Evolutionary conservation across 2,888 invertebrate species (phyloP), one percentile per base, ranked within the genome.

Genomic region (Cerastoderma edule): DNA sequence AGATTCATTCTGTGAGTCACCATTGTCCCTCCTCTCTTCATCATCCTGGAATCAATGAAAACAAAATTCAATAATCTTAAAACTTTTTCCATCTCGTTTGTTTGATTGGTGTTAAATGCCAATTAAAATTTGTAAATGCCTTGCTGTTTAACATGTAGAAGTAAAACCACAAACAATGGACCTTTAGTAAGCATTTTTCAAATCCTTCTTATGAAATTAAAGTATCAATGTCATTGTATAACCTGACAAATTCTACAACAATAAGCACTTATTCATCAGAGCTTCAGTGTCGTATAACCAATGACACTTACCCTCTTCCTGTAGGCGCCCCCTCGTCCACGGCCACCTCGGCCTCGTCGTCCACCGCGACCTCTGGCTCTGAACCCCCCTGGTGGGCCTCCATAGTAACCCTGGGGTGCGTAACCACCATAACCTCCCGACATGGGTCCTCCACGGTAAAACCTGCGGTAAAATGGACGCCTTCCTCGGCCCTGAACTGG

Each of bases 401-500:
- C 76, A 65, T 77, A 79, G 71, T 83, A 85, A 13, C 83, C 83
- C 28, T 74, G 78, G 16, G 79, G 80, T 27, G 75, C 76, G 39
- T 72, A 80, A 28, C 83, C 77, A 30, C 83, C 81, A 68, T 79
- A 83, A 19, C 87, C 85, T 32, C 87, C 81, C 10, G 85, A 80
- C 69, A 84, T 86, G 63, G 87, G 87, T 24, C 85, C 83, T 13
- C 83, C 80, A 2, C 85, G 83, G 71, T 88, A 88, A 73, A 83
- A 87, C 22, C 89, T 78, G 8, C 89, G 85, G 83, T 89, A 89
- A 84, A 87, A 91, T 53, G 90, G 90, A 24, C 89, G 83, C 19
- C 89, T 83, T 6, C 81, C 75, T 44, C 67, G 57, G 39, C 30
- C 46, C 27, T 75, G 76, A 54, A 75, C 70, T 39, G 78, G 70